These are phyloP conservation scores for Papilio glaucus DNA, from an alignment of 1,140 invertebrate species.

Conservation along the genomic window DNA sequence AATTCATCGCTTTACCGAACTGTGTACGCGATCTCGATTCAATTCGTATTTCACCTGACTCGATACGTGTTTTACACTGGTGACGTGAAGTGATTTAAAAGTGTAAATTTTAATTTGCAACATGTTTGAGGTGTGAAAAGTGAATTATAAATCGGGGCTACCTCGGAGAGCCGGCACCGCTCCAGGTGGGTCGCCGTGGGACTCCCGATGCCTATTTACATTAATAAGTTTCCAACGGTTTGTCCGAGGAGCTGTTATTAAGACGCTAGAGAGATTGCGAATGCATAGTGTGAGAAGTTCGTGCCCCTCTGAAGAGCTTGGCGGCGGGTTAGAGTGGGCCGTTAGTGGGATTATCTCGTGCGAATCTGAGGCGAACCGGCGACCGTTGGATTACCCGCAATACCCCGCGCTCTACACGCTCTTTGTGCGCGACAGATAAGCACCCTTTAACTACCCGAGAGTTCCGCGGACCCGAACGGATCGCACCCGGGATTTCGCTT, in stretches of 20 bases:
- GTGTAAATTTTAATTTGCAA: conserved; percentile 37
- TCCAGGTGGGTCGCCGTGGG: conserved; percentile 49
- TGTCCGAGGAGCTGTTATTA: conserved; percentile 32
- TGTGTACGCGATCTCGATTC: conserved; percentile 2
- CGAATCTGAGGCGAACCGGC: conserved; percentile 10
- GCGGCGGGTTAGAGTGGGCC: neutral
- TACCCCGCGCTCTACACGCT: neutral
- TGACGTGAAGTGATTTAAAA: conserved; percentile 23
- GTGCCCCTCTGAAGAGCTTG: neutral
- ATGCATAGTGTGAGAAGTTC: conserved; percentile 44
- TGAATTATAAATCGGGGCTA: conserved; percentile 53
- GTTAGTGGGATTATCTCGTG: neutral
- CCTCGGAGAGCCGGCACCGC: conserved; percentile 55
- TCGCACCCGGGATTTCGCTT: conserved; percentile 27
- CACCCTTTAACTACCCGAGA: conserved; percentile 35
- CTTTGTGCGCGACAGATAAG: conserved; percentile 38
- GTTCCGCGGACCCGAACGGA: conserved; percentile 40
- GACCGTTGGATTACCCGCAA: neutral
- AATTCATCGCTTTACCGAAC: conserved; percentile 36
- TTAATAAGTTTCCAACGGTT: conserved; percentile 37
- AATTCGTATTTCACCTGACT: neutral
- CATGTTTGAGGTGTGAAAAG: conserved; percentile 47
- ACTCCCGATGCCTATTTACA: neutral
- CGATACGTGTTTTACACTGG: neutral
- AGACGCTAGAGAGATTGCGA: conserved; percentile 26